Percentiles rank a stretch among this genome's conserved stretches.
Conservation (phyloP, 2,113 vertebrate genomes). For the Condylura cristata region DNA sequence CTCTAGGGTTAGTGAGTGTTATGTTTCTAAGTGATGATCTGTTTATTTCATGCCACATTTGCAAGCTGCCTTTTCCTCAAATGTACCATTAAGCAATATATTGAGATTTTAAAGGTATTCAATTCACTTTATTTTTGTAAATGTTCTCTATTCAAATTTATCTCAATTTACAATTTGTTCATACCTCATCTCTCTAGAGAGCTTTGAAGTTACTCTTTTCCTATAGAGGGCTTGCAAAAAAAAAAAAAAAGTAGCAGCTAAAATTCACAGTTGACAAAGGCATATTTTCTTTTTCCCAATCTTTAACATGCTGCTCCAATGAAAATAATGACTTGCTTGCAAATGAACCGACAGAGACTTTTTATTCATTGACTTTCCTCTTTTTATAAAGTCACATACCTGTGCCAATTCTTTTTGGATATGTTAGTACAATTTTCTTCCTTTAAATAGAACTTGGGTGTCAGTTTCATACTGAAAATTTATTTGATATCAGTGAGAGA, state of each 20-base stretch:
- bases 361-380: conserved; percentile 28
- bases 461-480: conserved; percentile 53
- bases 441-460: conserved; percentile 46
- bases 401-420: conserved; percentile 29
- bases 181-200: conserved; percentile 49
- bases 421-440: not conserved
- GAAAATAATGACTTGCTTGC: conserved; percentile 41
- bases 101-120: conserved; percentile 54
- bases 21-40: conserved; percentile 73
- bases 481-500: conserved; percentile 65
- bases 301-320: conserved; percentile 43
- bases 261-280: conserved; percentile 57
- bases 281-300: conserved; percentile 37
- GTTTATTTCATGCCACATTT: conserved; percentile 77
- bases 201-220: conserved; percentile 33
- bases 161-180: conserved; percentile 53
- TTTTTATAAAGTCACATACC: conserved; percentile 36
- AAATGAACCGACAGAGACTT: conserved; percentile 32
- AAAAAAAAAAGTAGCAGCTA: conserved; percentile 26
- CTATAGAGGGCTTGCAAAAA: not conserved
- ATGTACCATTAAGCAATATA: conserved; percentile 64
- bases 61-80: conserved; percentile 64
- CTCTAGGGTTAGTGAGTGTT: conserved; percentile 67
- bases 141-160: conserved; percentile 69
- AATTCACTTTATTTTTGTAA: conserved; percentile 57